Evolutionary conservation across 2,113 vertebrate genomes (phyloP).

Genomic region (Hippocampus barbouri): DNA sequence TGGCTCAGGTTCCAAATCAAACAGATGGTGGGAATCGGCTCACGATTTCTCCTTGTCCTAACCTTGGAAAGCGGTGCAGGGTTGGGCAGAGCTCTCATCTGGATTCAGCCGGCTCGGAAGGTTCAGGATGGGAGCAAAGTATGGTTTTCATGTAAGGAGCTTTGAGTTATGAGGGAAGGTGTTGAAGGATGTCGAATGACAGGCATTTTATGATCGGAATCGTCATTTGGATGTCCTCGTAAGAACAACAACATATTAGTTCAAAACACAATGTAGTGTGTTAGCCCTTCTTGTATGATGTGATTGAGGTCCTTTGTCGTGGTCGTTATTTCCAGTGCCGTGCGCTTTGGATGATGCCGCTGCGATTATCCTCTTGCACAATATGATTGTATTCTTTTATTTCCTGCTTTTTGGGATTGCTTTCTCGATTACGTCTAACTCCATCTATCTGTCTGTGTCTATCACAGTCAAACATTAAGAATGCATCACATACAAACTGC

Average conservation of each 20-base stretch:
- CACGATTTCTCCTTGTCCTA: constrained; percentile 56
- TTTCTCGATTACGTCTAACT: no score
- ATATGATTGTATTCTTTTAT: no score
- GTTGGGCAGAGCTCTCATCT: constrained; percentile 36
- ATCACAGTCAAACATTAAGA: no score
- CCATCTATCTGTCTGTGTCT: no score
- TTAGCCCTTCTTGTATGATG: neutral
- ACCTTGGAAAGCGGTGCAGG: constrained; percentile 67
- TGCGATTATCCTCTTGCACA: no score
- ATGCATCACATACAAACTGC: neutral
- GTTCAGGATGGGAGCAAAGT: constrained; percentile 17
- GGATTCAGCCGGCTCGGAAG: constrained; percentile 32
- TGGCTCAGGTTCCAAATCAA: constrained; percentile 44
- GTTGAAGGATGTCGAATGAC: neutral
- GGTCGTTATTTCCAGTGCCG: no score
- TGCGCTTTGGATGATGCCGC: no score
- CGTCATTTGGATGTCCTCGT: neutral
- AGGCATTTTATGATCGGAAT: neutral
- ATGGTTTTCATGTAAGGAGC: neutral
- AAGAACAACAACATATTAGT: neutral
- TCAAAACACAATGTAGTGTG: neutral
- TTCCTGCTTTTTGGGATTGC: no score
- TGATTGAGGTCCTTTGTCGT: no score
- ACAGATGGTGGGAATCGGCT: constrained; percentile 55
- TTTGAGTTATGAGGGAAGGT: constrained; percentile 1